A percentile compares a stretch with the other conserved stretches of the same genome.
These are phyloP conservation scores for Ellobius talpinus DNA, from an alignment of 2,113 vertebrate species.

Conservation along the genomic window DNA sequence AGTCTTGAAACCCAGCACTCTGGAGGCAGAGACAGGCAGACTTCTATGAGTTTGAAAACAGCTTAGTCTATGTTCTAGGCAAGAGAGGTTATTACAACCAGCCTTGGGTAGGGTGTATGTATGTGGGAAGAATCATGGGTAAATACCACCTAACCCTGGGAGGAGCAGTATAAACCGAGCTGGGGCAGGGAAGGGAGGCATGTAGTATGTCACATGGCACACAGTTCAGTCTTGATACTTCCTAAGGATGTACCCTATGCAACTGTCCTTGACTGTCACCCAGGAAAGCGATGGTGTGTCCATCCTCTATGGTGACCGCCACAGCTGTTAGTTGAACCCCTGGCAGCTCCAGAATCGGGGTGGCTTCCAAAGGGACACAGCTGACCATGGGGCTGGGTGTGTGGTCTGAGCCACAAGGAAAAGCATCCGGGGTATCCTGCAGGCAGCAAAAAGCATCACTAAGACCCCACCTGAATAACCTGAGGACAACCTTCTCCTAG, in stretches of 20 bases:
- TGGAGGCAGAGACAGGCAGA: not conserved
- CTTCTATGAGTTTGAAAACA: not conserved
- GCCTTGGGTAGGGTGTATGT: not conserved
- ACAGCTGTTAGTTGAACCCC: conserved; percentile 94
- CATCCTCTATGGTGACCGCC: conserved; percentile 91
- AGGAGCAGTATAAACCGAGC: not conserved
- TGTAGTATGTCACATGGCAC: not conserved
- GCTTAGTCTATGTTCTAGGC: not conserved
- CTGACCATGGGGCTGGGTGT: conserved; percentile 99
- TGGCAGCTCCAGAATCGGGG: conserved; percentile 91
- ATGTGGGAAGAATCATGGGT: too few relatives aligned
- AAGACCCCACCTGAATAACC: not conserved
- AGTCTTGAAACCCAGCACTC: not conserved
- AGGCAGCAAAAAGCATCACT: not conserved
- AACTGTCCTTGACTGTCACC: conserved; percentile 95
- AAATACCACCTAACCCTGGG: not conserved
- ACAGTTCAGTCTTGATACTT: not conserved
- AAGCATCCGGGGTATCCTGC: conserved; percentile 96
- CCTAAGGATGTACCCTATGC: conserved; percentile 91
- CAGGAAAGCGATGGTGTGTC: conserved; percentile 95
- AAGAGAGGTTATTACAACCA: not conserved
- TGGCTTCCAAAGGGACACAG: conserved; percentile 89
- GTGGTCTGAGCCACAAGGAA: conserved; percentile 98
- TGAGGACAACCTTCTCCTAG: not conserved
- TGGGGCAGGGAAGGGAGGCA: not conserved